Evolutionary conservation across 2,113 vertebrate species (phyloP).

Genomic region (Syrmaticus mikado): DNA sequence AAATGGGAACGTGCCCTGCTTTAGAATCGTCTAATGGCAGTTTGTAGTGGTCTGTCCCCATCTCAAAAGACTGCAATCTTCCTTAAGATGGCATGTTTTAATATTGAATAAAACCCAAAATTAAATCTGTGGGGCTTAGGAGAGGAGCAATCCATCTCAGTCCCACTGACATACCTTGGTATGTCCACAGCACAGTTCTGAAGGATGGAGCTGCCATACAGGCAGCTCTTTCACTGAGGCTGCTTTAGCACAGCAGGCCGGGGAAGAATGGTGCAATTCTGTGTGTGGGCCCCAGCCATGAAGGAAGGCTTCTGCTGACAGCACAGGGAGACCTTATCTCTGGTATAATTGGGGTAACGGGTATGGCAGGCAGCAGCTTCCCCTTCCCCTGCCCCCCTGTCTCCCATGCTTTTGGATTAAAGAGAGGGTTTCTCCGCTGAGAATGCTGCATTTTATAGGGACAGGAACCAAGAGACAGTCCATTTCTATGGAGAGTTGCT

Average conservation of each 20-base stretch:
- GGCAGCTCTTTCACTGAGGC: rapidly evolving
- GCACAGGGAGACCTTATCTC: conserved; percentile 28
- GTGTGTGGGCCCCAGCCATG: not conserved
- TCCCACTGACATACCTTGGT: not conserved
- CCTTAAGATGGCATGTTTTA: not conserved
- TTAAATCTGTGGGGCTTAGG: not conserved
- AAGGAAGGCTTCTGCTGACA: not conserved
- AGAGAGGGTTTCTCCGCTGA: conserved; percentile 34
- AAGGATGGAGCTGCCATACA: rapidly evolving
- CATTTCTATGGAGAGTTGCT: conserved; percentile 39
- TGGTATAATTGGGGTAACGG: not conserved
- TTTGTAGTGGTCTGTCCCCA: not conserved
- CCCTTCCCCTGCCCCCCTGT: not conserved
- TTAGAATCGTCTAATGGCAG: not conserved
- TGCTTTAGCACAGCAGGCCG: not conserved
- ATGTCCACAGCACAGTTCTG: not conserved
- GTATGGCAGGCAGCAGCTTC: not conserved
- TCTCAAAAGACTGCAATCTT: not conserved
- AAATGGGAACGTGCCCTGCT: not conserved
- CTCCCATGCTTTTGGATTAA: not conserved
- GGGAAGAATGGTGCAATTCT: not conserved
- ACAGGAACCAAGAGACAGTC: conserved; percentile 44
- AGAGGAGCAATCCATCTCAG: not conserved
- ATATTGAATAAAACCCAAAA: not conserved
- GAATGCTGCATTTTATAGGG: conserved; percentile 16